Conservation (phyloP, 2,113 vertebrate genomes). For the Paedocypris sp. region DNA sequence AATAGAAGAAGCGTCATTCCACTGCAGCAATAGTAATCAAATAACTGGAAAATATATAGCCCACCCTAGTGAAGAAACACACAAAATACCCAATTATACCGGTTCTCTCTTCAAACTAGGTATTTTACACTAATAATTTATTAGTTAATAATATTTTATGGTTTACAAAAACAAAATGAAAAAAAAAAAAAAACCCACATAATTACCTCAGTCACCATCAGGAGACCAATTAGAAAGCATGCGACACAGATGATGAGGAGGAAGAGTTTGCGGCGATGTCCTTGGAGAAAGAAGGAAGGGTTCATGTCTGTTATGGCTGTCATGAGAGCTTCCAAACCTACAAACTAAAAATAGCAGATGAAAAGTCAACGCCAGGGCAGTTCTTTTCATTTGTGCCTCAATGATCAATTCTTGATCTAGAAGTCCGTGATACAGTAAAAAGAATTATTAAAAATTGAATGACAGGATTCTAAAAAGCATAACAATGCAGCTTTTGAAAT, state of each 20-base stretch:
- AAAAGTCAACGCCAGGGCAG: not conserved
- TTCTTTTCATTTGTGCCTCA: not conserved
- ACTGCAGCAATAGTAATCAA: conserved; percentile 89
- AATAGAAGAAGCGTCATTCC: conserved; percentile 85
- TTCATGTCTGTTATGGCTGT: conserved; percentile 60
- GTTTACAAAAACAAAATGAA: not conserved
- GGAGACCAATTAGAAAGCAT: conserved; percentile 56
- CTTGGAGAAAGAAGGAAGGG: conserved; percentile 54
- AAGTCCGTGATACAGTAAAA: too few relatives aligned
- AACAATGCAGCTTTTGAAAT: too few relatives aligned
- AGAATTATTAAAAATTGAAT: not conserved
- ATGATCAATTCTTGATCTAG: too few relatives aligned
- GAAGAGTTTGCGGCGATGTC: conserved; percentile 61
- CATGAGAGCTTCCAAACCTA: conserved; percentile 58
- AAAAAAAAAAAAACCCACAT: not conserved
- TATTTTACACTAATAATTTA: not conserved
- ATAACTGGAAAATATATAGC: conserved; percentile 90
- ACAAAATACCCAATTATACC: not conserved
- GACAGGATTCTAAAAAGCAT: too few relatives aligned
- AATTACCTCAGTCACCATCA: conserved; percentile 67
- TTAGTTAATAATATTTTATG: not conserved
- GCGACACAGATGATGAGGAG: conserved; percentile 50
- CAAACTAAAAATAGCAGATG: conserved; percentile 55
- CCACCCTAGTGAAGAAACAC: conserved; percentile 66
- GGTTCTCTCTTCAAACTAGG: not conserved